phyloP scores from a whole-genome alignment of 2,797 vertebrate species.

The Remorina albescens region DNA sequence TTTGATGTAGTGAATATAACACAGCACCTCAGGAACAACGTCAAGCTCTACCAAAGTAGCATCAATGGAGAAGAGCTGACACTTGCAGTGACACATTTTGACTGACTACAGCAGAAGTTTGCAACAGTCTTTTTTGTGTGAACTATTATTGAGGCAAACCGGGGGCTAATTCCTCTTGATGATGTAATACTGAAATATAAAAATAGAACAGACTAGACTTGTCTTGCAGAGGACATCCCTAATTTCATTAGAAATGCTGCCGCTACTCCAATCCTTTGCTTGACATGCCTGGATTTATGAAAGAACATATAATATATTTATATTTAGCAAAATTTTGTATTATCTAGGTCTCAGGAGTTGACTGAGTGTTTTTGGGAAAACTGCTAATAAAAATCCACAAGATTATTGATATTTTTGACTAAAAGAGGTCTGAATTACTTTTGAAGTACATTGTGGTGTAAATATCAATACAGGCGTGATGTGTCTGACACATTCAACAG shows the following conservation, averaged over 20 bases:
- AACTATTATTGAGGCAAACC: conserved; percentile 33
- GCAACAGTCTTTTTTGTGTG: conserved; percentile 6
- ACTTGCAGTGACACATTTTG: conserved; percentile 25
- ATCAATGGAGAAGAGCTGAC: conserved; percentile 7
- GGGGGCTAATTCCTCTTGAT: conserved; percentile 37
- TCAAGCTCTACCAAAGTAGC: conserved; percentile 11
- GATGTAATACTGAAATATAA: conserved; percentile 52
- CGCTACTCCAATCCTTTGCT: conserved; percentile 61
- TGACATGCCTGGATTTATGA: conserved; percentile 54
- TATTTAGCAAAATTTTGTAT: conserved; percentile 42
- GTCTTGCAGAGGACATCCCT: conserved; percentile 55
- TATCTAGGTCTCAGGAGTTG: conserved; percentile 27
- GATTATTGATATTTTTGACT: neutral
- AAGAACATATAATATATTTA: conserved; percentile 43
- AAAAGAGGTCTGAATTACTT: conserved; percentile 23
- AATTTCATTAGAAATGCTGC: conserved; percentile 64
- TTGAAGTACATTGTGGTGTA: conserved; percentile 41
- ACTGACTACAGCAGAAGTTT: conserved; percentile 36
- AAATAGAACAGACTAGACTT: conserved; percentile 56
- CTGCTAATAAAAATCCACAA: conserved; percentile 15
- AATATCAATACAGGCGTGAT: conserved; percentile 50
- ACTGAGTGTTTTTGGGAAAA: conserved; percentile 25
- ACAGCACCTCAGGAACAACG: conserved; percentile 3
- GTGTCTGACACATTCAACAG: conserved; percentile 40
- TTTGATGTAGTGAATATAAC: conserved; percentile 24